These are phyloP conservation scores for Eublepharis macularius DNA, from an alignment of 2,113 vertebrate genomes.

Conservation along the genomic window DNA sequence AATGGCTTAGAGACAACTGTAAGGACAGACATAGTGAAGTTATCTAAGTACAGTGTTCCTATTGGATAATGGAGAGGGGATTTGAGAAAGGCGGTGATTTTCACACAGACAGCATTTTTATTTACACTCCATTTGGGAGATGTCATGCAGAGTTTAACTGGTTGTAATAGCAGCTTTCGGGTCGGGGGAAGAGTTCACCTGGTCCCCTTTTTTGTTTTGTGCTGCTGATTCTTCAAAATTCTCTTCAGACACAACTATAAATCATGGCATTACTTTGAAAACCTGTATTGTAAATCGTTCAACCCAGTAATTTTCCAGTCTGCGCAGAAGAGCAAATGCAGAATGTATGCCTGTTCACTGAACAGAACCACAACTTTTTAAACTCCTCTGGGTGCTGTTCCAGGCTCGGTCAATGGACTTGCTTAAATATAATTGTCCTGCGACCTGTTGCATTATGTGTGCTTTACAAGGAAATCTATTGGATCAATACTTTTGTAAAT, in stretches of 20 bases:
- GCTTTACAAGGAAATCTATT: slow-evolving; percentile 21
- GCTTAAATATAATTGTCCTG: slow-evolving; percentile 40
- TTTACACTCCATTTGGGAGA: slow-evolving; percentile 61
- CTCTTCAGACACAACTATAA: slow-evolving; percentile 50
- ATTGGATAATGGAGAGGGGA: slow-evolving; percentile 23
- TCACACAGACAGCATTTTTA: slow-evolving; percentile 55
- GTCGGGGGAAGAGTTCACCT: slow-evolving; percentile 15
- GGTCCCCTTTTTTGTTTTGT: slow-evolving; percentile 32
- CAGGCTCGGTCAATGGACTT: slow-evolving; percentile 32
- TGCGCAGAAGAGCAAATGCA: neutral
- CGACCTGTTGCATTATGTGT: slow-evolving; percentile 29
- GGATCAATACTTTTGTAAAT: neutral
- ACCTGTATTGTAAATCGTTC: slow-evolving; percentile 39
- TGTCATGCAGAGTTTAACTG: slow-evolving; percentile 66
- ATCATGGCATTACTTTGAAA: slow-evolving; percentile 42
- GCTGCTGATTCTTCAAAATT: slow-evolving; percentile 42
- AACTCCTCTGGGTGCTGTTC: slow-evolving; percentile 22
- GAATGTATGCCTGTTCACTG: neutral
- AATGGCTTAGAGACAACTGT: neutral
- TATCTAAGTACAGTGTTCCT: neutral
- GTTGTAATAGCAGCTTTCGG: slow-evolving; percentile 53
- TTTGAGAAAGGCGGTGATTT: slow-evolving; percentile 40
- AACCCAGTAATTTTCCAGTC: slow-evolving; percentile 28
- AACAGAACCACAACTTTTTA: slow-evolving; percentile 30
- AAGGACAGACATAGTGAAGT: neutral